Evolutionary conservation across 1,140 invertebrate species (phyloP).

Genomic region (Andricus grossulariae): DNA sequence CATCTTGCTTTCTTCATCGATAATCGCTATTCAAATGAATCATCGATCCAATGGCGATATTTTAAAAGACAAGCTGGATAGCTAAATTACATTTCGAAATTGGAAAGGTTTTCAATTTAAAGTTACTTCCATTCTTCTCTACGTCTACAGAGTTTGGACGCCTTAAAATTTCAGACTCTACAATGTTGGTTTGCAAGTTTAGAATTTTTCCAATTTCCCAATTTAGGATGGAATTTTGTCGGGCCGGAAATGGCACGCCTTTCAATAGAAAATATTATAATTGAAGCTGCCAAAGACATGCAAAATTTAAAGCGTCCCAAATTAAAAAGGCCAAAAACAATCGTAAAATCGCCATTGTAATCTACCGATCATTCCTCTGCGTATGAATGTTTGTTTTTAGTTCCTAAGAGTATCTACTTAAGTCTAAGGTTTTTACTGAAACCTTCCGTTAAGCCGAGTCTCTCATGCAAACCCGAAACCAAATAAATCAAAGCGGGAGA

Average conservation of each 20-base stretch:
- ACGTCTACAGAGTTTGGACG: background rate
- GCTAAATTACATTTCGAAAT: slow-evolving; percentile 6
- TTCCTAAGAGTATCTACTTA: slow-evolving; percentile 24
- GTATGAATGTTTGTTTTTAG: slow-evolving; percentile 5
- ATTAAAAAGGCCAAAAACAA: background rate
- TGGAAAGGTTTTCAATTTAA: slow-evolving; percentile 18
- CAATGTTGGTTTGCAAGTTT: too few relatives aligned
- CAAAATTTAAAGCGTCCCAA: background rate
- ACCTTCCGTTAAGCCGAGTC: background rate
- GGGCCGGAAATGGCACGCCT: too few relatives aligned
- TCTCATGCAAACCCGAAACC: background rate
- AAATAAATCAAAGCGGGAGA: background rate
- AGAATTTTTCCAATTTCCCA: too few relatives aligned
- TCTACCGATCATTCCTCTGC: background rate
- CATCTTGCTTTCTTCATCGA: slow-evolving; percentile 49
- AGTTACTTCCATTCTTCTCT: slow-evolving; percentile 21
- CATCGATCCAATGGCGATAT: slow-evolving; percentile 52
- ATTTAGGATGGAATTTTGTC: too few relatives aligned
- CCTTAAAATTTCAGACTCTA: too few relatives aligned
- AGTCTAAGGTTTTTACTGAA: slow-evolving; percentile 1
- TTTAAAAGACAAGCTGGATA: background rate
- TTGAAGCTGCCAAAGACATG: too few relatives aligned
- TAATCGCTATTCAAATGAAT: slow-evolving; percentile 44
- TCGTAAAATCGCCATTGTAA: background rate
- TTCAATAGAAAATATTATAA: too few relatives aligned